A percentile compares a stretch with the other conserved stretches of the same genome.
Conservation (phyloP, 2,888 invertebrate species). For the Calameuta filiformis region DNA sequence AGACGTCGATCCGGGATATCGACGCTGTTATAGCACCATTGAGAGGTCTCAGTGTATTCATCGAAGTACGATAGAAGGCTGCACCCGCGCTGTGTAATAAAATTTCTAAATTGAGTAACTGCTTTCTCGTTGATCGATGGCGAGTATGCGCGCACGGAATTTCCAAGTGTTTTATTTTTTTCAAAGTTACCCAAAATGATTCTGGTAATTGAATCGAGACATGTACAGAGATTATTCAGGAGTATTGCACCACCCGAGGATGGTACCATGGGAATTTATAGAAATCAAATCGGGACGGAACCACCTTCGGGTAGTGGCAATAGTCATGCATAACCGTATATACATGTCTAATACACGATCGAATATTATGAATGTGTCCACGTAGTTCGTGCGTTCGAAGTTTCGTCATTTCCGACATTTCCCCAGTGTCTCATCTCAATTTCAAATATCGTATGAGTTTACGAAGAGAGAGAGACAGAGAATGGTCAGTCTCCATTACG, state of each 20-base stretch:
- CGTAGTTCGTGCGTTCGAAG: neutral
- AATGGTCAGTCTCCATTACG: neutral
- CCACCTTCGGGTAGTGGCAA: too few species aligned
- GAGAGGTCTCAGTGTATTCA: neutral
- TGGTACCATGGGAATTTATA: too few species aligned
- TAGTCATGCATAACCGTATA: too few species aligned
- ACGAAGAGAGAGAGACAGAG: neutral
- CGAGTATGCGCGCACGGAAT: neutral
- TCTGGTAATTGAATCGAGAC: neutral
- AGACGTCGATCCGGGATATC: constrained; percentile 16
- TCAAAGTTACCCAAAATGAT: neutral
- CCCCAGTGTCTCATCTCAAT: neutral
- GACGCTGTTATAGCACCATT: neutral
- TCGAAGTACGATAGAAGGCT: neutral
- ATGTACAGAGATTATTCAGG: neutral
- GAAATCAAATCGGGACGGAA: too few species aligned
- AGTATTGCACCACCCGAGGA: too few species aligned
- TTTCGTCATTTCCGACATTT: neutral
- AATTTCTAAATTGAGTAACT: neutral
- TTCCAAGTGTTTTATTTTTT: neutral
- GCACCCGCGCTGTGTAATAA: neutral
- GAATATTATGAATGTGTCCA: neutral
- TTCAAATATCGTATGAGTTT: neutral
- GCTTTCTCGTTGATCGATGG: neutral
- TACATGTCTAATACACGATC: neutral